Conservation (phyloP, 2,797 vertebrate genomes). For the Melopsittacus undulatus region DNA sequence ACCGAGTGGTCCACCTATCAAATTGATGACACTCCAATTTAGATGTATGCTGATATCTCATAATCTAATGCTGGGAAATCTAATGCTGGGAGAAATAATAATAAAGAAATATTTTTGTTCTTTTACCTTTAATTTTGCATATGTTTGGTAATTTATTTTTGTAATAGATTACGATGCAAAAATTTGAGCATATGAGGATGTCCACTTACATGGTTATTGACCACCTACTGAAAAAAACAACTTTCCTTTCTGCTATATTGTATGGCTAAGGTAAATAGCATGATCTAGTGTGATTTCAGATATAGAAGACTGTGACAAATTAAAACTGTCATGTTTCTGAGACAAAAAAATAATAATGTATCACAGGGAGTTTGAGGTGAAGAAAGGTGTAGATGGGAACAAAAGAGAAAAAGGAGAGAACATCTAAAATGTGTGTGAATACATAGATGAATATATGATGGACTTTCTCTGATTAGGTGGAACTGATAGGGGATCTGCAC, state of each 20-base stretch:
- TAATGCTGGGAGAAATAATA: conserved; percentile 24
- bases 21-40: too few relatives aligned
- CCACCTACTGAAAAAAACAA: not conserved
- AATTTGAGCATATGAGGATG: not conserved
- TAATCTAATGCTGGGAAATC: too few relatives aligned
- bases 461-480: not conserved
- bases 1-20: too few relatives aligned
- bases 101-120: not conserved
- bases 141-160: not conserved
- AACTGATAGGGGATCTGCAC: not conserved
- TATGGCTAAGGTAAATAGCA: not conserved
- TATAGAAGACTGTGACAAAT: not conserved
- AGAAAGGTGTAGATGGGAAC: not conserved
- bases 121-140: conserved; percentile 39
- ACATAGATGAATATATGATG: not conserved
- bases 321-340: not conserved
- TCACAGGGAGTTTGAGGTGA: not conserved
- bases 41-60: conserved; percentile 46
- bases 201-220: not conserved
- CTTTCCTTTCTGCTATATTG: not conserved
- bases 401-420: not conserved
- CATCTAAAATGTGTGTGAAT: not conserved
- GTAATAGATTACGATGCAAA: not conserved
- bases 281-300: not conserved
- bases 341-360: not conserved